Evolutionary conservation across 2,888 invertebrate genomes (phyloP), one percentile per base, ranked within the genome.

Genomic region (Entomobrya proxima): DNA sequence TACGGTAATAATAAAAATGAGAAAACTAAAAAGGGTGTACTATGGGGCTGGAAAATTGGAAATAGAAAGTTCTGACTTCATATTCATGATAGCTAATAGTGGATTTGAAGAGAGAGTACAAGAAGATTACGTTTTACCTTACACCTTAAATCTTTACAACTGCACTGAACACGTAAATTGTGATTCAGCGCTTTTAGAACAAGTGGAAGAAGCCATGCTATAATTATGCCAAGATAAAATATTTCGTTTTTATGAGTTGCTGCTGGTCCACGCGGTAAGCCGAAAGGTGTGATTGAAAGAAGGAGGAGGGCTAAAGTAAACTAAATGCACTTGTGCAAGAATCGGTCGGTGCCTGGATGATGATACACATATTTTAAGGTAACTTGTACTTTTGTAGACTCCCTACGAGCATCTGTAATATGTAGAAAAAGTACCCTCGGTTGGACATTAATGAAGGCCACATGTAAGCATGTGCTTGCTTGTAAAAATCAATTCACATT

Each of bases 11-110:
- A 77, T 58, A 77, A 77, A 40, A 77, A 64, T 32, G 15, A 61
- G 64, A 30, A 78, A 78, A 64, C 64, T 32, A 50, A 78, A 78
- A 78, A 78, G 58, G 78, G 78, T 64, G 52, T 52, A 21, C 52
- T 52, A 15, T 52, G 15, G 11, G 47, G 15, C 11, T 2, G 3
- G 47, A 5, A n/a, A n/a, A n/a, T 4, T 15, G 9, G n/a, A 47
- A 47, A 47, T 11, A 47, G 47, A 47, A 47, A 47, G 47, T 55
- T 52, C 24, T 37, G 52, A 76, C 21, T 55, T 35, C 50, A n/a
- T n/a, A n/a, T n/a, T n/a, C n/a, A n/a, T n/a, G n/a, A n/a, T n/a
- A n/a, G n/a, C n/a, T n/a, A n/a, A n/a, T n/a, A n/a, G n/a, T n/a
- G n/a, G n/a, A n/a, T n/a, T n/a, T n/a, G n/a, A n/a, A n/a, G n/a